Evolutionary conservation across 1,140 invertebrate genomes (phyloP), one percentile per base, ranked within the genome.

Genomic region (Drosophila insularis): DNA sequence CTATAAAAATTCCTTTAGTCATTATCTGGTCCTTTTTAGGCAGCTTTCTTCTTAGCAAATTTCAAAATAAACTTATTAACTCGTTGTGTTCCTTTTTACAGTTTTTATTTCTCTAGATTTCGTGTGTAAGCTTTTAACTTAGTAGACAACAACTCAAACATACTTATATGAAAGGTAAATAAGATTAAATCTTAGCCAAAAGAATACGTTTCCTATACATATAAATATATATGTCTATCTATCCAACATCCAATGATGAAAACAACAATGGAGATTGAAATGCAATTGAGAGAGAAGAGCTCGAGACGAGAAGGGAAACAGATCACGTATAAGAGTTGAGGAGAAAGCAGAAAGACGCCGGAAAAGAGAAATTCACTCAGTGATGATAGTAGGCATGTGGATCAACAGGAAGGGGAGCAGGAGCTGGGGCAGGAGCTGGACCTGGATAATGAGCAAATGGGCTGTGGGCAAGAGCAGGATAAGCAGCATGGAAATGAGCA

Each of bases 401-500:
- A 23, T 89, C 81, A 8, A 68, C 78, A 2, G 73, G 73, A 31
- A 69, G 63, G 8, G 80, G 79, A 10, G 74, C 43, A 4, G 55
- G 74, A 63, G 81, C 81, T 39, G 69, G 61, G 14, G 70, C 81
- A 32, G 68, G 67, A n/a, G 69, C 74, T 2, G 71, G 78, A 17
- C 71, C 62, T 2, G 80, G 40, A 53, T 89, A 86, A 46, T 78
- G 78, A 2, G 74, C 89, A 50, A 90, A 90, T n/a, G 84, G 78
- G n/a, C 89, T 82, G 40, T 91, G 90, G 11, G 86, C 76, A n/a
- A 90, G 74, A 13, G 89, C 89, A 0, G 90, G 90, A 46, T 90
- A 84, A 21, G 89, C 82, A n/a, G 90, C 86, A 59, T 85, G 80
- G 68, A 84, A 91, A 46, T 84, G 85, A n/a, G 84, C 72, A 17